Conservation (phyloP, 2,797 vertebrate genomes). For the Galagoides demidoff region DNA sequence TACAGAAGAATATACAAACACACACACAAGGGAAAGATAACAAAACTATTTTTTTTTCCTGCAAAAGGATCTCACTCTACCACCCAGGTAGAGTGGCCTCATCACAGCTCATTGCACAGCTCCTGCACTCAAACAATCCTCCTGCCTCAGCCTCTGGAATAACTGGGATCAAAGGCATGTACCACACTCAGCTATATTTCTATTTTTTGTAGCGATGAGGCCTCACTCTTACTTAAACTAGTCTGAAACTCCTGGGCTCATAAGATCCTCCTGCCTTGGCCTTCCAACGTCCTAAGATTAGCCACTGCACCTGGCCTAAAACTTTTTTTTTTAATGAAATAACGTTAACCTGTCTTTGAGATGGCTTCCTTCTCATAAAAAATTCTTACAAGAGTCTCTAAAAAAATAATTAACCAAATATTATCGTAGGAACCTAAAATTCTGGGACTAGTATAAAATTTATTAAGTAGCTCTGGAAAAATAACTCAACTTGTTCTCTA, state of each 20-base stretch:
- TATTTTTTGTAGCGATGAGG: neutral
- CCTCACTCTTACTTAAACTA: neutral
- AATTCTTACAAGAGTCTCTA: neutral
- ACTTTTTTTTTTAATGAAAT: neutral
- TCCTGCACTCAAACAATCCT: neutral
- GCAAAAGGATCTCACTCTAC: neutral
- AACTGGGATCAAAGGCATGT: neutral
- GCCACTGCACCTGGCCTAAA: neutral
- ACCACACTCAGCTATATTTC: neutral
- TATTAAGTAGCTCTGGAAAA: too few species aligned
- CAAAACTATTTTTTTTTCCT: neutral
- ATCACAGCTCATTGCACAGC: neutral
- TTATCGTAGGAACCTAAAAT: neutral
- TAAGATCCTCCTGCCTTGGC: neutral
- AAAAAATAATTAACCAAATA: constrained; percentile 39
- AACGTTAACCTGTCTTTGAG: constrained; percentile 8
- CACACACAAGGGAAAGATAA: neutral
- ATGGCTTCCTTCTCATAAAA: neutral
- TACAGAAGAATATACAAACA: neutral
- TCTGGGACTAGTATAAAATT: too few species aligned
- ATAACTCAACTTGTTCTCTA: too few species aligned
- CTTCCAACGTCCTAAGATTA: neutral
- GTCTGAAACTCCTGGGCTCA: neutral
- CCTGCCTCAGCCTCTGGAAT: neutral
- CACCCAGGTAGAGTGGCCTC: neutral